These are phyloP conservation scores for Caenorhabditis japonica DNA, from an alignment of 2,888 invertebrate genomes.

Conservation along the genomic window DNA sequence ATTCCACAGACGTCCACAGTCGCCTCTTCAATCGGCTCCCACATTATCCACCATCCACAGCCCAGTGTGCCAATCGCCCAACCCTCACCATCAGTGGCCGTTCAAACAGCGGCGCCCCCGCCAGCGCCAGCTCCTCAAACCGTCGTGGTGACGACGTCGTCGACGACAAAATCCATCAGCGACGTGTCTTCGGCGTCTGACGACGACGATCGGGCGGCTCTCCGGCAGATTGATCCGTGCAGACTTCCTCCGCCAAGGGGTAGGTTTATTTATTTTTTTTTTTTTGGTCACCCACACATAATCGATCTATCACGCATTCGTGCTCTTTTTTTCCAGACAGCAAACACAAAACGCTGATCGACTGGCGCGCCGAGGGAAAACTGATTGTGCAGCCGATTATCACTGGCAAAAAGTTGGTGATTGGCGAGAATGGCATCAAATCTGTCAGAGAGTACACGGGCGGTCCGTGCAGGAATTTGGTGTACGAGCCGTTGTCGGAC, in stretches of 20 bases:
- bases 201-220: no score
- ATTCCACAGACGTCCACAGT: no score
- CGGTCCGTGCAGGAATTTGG: background rate
- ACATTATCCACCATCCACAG: no score
- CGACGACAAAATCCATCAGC: background rate
- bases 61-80: background rate
- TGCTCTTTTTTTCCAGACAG: no score
- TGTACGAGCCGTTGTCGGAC: background rate
- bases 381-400: background rate
- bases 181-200: background rate
- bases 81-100: background rate
- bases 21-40: background rate
- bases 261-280: no score
- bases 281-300: no score
- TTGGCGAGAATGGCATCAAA: background rate
- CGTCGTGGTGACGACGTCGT: background rate
- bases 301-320: no score
- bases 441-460: no score
- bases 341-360: background rate
- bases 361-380: background rate
- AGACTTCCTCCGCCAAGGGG: no score
- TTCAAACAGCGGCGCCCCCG: background rate
- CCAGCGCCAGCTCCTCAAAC: background rate
- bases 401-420: background rate
- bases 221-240: no score